Evolutionary conservation across 2,888 invertebrate species (phyloP), one percentile per base, ranked within the genome.

Genomic region (Agriopis marginaria): DNA sequence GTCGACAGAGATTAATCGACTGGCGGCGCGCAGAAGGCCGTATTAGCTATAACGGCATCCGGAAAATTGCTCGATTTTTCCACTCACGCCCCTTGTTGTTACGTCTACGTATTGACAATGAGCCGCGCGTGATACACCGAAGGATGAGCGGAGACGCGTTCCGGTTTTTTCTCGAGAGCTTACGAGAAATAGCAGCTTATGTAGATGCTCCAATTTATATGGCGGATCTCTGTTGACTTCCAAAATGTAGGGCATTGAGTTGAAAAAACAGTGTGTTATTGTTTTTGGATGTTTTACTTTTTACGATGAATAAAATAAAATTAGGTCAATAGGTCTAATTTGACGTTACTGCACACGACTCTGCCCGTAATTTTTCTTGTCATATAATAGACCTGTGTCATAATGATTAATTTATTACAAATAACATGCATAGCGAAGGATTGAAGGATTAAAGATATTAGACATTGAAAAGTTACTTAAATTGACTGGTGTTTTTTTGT

Each of bases 31-130:
- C 84, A 82, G 87, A 89, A 89, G 85, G 86, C 87, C 89, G 87
- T 91, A 91, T 92, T 92, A 91, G 89, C 89, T 91, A 88, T 89
- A 91, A 89, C 88, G 90, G 91, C 86, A 90, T 92, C 90, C 89
- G 89, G 90, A 92, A 93, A 91, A 92, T 90, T 89, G 89, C 87
- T 82, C 86, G 88, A 91, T 89, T 92, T 93, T 92, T 90, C 89
- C 86, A 84, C 89, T 87, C 82, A 84, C 86, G 79, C 86, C 87
- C 85, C 86, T 86, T 86, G 87, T 89, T 89, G 86, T 85, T 84
- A 80, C 82, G 87, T 87, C 85, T 86, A 82, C 83, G 86, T 87
- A 87, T 85, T 87, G 88, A 87, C 88, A 89, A 87, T 86, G 83
- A 83, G 85, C 81, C 82, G 79, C 78, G 79, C 77, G 81, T 82